These are phyloP conservation scores for Phycodurus eques DNA, from an alignment of 2,113 vertebrate genomes.

Conservation along the genomic window DNA sequence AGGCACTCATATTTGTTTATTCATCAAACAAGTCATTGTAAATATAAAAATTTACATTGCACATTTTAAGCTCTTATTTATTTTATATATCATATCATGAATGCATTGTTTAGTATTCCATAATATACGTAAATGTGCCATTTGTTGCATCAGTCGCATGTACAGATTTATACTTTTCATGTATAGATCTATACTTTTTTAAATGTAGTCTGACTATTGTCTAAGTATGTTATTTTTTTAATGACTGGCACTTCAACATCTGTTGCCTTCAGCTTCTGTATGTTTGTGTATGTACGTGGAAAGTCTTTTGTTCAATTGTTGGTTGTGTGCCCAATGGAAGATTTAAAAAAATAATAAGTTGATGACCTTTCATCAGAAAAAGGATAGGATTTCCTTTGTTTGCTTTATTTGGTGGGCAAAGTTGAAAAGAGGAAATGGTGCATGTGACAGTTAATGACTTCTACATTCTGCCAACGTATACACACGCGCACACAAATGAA, in stretches of 20 bases:
- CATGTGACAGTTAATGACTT: conserved; percentile 1
- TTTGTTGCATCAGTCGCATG: neutral
- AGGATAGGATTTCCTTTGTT: neutral
- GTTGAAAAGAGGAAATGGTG: neutral
- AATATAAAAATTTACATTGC: neutral
- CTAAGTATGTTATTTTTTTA: too few relatives aligned
- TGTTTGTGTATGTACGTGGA: neutral
- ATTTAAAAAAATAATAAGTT: neutral
- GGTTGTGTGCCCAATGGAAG: neutral
- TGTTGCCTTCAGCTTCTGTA: neutral
- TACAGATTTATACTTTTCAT: neutral
- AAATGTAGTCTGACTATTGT: neutral
- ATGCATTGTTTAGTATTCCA: neutral
- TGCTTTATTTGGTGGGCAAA: neutral
- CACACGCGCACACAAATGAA: neutral
- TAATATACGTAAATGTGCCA: neutral
- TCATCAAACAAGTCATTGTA: neutral
- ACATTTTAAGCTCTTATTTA: neutral
- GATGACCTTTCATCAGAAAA: neutral
- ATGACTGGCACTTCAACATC: too few relatives aligned
- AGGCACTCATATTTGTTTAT: neutral
- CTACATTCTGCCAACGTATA: neutral
- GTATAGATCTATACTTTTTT: too few relatives aligned
- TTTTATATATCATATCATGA: neutral
- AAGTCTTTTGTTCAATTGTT: neutral